Percentiles rank a stretch among this genome's conserved stretches.
Conservation (phyloP, 2,888 invertebrate species). For the Gymnoscelis rufifasciata region DNA sequence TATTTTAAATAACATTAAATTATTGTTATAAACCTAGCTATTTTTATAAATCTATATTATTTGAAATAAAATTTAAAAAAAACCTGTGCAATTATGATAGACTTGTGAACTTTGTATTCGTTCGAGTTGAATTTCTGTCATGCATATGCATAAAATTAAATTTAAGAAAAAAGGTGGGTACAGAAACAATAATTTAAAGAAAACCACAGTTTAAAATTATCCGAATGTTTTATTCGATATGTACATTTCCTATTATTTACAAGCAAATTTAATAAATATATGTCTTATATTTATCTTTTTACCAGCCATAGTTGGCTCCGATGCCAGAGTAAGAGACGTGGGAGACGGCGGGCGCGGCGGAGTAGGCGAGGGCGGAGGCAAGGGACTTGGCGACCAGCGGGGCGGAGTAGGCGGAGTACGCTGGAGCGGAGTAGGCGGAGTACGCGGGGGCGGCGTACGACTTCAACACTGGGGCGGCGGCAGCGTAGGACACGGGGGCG, state of each 20-base stretch:
- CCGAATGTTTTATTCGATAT: constrained; percentile 30
- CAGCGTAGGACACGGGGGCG: constrained; percentile 40
- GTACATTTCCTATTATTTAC: constrained; percentile 25
- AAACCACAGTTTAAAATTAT: constrained; percentile 13
- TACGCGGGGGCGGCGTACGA: constrained; percentile 48
- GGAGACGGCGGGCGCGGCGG: constrained; percentile 80
- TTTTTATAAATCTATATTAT: too few species aligned
- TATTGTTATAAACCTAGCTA: too few species aligned
- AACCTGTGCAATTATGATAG: too few species aligned
- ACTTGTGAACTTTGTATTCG: too few species aligned
- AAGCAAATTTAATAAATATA: constrained; percentile 28
- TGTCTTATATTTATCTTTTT: constrained; percentile 30
- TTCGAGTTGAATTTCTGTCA: too few species aligned
- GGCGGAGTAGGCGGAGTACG: constrained; percentile 49
- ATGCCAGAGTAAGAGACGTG: constrained; percentile 82
- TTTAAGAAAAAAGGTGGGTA: too few species aligned
- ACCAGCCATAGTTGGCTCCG: constrained; percentile 70
- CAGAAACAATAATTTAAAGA: constrained; percentile 6
- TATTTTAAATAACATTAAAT: too few species aligned
- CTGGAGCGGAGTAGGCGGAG: constrained; percentile 47
- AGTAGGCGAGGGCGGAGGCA: constrained; percentile 59
- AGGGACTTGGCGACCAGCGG: constrained; percentile 55
- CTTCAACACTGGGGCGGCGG: constrained; percentile 43
- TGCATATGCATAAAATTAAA: too few species aligned
- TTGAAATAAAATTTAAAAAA: too few species aligned